Base-by-base conservation (phyloP, 2,113 vertebrate species). In the Chlamydotis undulata region DNA sequence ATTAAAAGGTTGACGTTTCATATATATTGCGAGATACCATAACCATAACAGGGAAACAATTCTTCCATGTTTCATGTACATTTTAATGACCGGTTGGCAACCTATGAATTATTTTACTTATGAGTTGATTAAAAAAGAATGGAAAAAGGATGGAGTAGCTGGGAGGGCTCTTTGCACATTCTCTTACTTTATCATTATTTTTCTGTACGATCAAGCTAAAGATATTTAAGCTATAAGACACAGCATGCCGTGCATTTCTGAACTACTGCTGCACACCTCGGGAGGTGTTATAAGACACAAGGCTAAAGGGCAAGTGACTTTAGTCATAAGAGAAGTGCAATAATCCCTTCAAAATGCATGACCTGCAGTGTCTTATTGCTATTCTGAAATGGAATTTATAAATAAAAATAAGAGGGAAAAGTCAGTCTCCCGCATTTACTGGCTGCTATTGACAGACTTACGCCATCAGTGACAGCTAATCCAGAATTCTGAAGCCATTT, bases 331-430 rank as follows among this genome's bases (percentile, higher is more conserved):
- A 89, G 92, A 93, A 94, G 89, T 93, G 92, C 93, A 93, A 87
- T 92, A 92, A 97, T 90, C 79, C 79, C 85, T 77, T 78, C 87
- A 77, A 88, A 94, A 97, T 61, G 55, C 92, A 45, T 77, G 63
- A 77, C 94, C 96, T 89, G 91, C 25, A 64, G 95, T 52, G 96
- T 95, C 96, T 93, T 79, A 96, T 71, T 96, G 94, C 96, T 89
- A 78, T 75, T 95, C 95, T 83, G 95, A 94, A 95, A 96, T 81
- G 90, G 96, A 95, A 97, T 97, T 95, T 93, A 96, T 97, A 96
- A 97, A 93, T 96, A 97, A 96, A 96, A 97, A 92, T 96, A 96
- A 96, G 97, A 89, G 84, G 45, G 55, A 76, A 59, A 85, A 96
- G 87, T 89, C 92, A 81, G 86, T 84, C 93, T 90, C 76, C 39